Conservation (phyloP, 2,888 invertebrate species). For the Brachyptera putata region DNA sequence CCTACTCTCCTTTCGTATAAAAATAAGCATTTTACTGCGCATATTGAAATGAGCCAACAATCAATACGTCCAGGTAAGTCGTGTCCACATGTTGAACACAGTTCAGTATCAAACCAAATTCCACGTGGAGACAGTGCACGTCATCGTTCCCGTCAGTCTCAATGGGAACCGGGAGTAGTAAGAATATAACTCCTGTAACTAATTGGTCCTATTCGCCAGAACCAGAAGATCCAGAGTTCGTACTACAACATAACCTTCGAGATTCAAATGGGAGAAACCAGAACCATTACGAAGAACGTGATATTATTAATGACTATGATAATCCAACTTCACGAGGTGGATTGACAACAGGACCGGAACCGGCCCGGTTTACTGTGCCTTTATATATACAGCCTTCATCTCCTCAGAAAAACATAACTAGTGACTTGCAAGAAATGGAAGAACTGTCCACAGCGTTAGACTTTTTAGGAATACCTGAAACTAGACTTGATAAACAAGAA, state of each 20-base stretch:
- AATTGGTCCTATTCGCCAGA: constrained; percentile 6
- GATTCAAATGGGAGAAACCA: no score
- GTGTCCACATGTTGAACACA: no score
- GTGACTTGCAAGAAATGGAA: constrained; percentile 9
- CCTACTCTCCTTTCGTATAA: no score
- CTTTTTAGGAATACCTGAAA: constrained; percentile 9
- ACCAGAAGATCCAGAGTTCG: not conserved
- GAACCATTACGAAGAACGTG: not conserved
- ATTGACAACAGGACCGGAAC: not conserved
- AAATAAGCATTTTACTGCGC: no score
- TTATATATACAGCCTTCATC: constrained; percentile 11
- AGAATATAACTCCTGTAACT: not conserved
- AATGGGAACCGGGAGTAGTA: constrained; percentile 11
- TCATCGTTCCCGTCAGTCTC: not conserved
- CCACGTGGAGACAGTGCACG: not conserved
- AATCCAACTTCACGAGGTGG: not conserved
- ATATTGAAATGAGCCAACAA: no score
- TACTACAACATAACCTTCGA: no score
- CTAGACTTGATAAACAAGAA: not conserved
- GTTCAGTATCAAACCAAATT: no score
- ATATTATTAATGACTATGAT: not conserved
- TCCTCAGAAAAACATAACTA: not conserved
- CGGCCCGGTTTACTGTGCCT: constrained; percentile 2
- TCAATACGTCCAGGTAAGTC: no score
- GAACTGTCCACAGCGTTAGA: constrained; percentile 6